Base-by-base conservation (phyloP, 1,140 invertebrate species). In the Lasioglossum baleicum region DNA sequence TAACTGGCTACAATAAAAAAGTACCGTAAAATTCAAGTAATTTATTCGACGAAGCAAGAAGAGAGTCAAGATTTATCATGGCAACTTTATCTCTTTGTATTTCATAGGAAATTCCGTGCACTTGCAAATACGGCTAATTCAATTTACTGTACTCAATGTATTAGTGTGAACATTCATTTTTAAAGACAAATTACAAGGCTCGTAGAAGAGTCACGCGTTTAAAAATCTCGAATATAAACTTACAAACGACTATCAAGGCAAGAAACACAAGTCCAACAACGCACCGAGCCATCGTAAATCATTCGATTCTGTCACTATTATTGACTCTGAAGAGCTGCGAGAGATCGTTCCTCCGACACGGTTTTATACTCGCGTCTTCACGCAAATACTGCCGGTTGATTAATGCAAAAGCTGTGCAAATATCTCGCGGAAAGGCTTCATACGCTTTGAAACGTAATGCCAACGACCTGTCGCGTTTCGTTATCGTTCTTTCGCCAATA, bases 361-460 rank as follows among this genome's bases (percentile, higher is more conserved):
- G n/a, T 66, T 66, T 44, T 66, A 66, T 66, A 66, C 40, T 11
- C 20, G 22, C 7, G 6, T 11, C 20, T 66, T 66, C 11, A 22
- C 44, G 40, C 40, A 22, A 44, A 44, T 44, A 22, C 10, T 5
- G 10, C 44, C 2, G 44, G 44, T 13, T 44, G 20, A 66, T 66
- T 40, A 44, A 66, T 22, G 40, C 20, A n/a, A 40, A 31, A 66
- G 64, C 64, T 66, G 64, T 11, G 40, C 10, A 66, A 66, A 66
- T 8, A 65, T 0, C 15, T 42, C 35, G 17, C 20, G 58, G 10
- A 26, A 60, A 58, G n/a, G 17, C 8, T n/a, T 58, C n/a, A 7
- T 58, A 20, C 7, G 20, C 17, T n/a, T 6, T 15, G 48, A 1
- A 7, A 56, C 53, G 17, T 1, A 7, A 20, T n/a, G n/a, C n/a